phyloP scores from a whole-genome alignment of 1,140 invertebrate species.

The Drosophila mauritiana region DNA sequence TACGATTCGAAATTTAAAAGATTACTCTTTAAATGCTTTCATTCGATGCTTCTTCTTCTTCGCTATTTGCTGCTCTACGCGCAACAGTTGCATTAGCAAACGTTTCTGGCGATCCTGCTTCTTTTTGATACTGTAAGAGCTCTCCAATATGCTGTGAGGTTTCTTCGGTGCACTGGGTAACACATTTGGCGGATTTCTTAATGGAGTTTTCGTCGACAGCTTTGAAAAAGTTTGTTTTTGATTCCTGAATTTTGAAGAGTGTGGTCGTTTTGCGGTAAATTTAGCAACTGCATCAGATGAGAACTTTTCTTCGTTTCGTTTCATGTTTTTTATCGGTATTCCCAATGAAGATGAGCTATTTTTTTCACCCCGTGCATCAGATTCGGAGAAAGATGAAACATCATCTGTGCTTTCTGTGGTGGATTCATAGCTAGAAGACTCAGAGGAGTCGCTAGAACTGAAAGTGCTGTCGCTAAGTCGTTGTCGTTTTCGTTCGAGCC shows the following conservation, averaged over 20 bases:
- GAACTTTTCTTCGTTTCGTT: background rate
- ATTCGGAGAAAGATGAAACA: background rate
- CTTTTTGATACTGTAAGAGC: background rate
- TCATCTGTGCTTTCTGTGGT: constrained; percentile 22
- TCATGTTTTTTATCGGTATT: background rate
- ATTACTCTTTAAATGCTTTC: constrained; percentile 4
- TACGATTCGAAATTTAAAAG: background rate
- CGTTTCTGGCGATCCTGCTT: constrained; percentile 14
- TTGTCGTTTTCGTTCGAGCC: constrained; percentile 11
- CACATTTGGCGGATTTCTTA: too few relatives aligned
- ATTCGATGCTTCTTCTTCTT: constrained; percentile 17
- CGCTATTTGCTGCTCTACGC: constrained; percentile 32
- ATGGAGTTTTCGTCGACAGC: background rate
- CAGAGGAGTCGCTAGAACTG: constrained; percentile 5
- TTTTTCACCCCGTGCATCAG: background rate
- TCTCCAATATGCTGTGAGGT: too few relatives aligned
- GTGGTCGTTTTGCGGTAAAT: background rate
- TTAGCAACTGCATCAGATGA: too few relatives aligned
- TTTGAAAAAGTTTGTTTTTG: background rate
- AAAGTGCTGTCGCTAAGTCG: constrained; percentile 5
- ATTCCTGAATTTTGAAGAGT: background rate
- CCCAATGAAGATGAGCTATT: background rate
- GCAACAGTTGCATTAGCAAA: constrained; percentile 18
- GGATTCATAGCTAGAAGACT: constrained; percentile 20
- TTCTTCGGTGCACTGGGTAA: background rate